Percentiles rank a stretch among this genome's conserved stretches.
phyloP scores from a whole-genome alignment of 2,888 invertebrate genomes.

The Pomacea canaliculata region DNA sequence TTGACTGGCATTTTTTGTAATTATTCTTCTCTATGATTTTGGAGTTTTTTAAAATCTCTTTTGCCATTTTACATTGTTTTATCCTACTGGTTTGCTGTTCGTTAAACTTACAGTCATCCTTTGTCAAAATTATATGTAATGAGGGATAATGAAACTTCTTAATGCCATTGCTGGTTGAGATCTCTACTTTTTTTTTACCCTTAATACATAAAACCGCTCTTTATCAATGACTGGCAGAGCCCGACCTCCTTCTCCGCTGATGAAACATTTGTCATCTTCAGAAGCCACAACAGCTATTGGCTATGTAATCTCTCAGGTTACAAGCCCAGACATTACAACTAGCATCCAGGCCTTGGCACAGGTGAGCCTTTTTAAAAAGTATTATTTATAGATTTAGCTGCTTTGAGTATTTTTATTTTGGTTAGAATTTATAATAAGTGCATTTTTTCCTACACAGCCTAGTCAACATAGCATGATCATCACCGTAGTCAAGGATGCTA shows the following conservation, averaged over 20 bases:
- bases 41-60: too few species aligned
- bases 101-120: not conserved
- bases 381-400: not conserved
- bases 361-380: slow-evolving; percentile 40
- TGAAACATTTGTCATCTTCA: slow-evolving; percentile 52
- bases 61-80: too few species aligned
- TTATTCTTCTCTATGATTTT: too few species aligned
- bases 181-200: too few species aligned
- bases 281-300: slow-evolving; percentile 71
- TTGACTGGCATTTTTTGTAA: too few species aligned
- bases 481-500: too few species aligned
- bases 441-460: too few species aligned
- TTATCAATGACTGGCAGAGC: slow-evolving; percentile 33
- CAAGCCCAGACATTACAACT: slow-evolving; percentile 76
- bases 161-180: not conserved
- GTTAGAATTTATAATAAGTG: too few species aligned
- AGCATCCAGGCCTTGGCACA: slow-evolving; percentile 78
- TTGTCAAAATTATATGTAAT: not conserved
- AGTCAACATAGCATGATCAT: not conserved
- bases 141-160: not conserved
- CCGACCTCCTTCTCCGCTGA: slow-evolving; percentile 60
- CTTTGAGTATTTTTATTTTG: too few species aligned
- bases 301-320: slow-evolving; percentile 76
- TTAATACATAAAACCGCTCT: too few species aligned
- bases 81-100: not conserved